These are phyloP conservation scores for Periplaneta americana DNA, from an alignment of 1,140 invertebrate genomes.

Conservation along the genomic window DNA sequence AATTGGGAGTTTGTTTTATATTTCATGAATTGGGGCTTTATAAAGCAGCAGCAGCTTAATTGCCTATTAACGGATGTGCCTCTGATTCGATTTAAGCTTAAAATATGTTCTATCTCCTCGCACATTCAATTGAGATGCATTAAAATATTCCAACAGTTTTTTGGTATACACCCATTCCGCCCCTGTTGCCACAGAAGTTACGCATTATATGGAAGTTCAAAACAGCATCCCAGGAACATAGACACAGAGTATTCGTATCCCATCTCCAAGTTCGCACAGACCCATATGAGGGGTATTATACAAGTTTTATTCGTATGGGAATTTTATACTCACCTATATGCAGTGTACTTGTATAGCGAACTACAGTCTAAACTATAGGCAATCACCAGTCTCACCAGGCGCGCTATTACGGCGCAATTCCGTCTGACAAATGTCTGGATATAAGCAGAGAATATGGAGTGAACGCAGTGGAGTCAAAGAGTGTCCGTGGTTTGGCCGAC, in stretches of 20 bases:
- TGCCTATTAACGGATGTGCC: too few relatives aligned
- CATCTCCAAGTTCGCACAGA: neutral
- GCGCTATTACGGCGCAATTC: neutral
- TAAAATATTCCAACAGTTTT: too few relatives aligned
- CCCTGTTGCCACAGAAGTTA: neutral
- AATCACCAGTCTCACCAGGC: neutral
- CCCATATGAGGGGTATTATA: neutral
- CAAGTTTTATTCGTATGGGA: neutral
- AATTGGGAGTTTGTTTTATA: too few relatives aligned
- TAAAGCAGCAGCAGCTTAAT: too few relatives aligned
- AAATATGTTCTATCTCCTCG: too few relatives aligned
- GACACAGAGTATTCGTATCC: neutral
- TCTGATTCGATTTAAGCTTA: too few relatives aligned
- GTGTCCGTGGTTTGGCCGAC: neutral
- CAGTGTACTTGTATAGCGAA: neutral
- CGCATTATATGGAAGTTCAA: neutral
- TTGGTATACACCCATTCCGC: too few relatives aligned
- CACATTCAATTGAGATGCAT: too few relatives aligned
- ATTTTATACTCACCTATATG: neutral
- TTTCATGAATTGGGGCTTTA: too few relatives aligned
- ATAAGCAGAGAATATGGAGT: neutral
- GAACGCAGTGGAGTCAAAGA: neutral
- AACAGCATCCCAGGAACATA: neutral
- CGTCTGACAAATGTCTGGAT: neutral
- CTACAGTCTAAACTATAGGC: neutral